Conservation (phyloP, 2,797 vertebrate species). For the Sus cebifrons region DNA sequence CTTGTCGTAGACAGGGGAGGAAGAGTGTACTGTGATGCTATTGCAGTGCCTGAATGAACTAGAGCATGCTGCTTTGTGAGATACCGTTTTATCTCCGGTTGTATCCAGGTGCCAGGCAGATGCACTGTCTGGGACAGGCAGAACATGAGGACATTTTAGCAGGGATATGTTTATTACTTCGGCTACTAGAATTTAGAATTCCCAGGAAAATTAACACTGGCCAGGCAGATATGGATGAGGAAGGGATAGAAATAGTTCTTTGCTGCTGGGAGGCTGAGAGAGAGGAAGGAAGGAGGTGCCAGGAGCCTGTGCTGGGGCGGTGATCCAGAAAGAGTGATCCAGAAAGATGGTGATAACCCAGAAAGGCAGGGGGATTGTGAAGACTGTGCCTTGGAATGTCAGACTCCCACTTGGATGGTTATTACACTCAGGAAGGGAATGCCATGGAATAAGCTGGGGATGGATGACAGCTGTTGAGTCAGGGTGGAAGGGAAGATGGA, state of each 20-base stretch:
- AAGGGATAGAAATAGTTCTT: constrained; percentile 18
- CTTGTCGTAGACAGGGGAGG: not conserved
- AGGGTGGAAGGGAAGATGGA: not conserved
- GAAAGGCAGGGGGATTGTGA: not conserved
- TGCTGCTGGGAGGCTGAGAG: not conserved
- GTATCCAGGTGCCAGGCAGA: constrained; percentile 45
- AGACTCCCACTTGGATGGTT: not conserved
- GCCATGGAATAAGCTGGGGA: not conserved
- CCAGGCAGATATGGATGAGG: constrained; percentile 29
- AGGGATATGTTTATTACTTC: constrained; percentile 64
- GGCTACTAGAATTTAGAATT: constrained; percentile 62
- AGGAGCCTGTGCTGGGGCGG: not conserved
- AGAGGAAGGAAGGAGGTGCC: not conserved
- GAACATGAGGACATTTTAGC: constrained; percentile 65
- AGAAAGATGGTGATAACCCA: not conserved
- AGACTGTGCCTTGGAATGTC: not conserved
- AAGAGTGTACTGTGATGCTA: not conserved
- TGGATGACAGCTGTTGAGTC: not conserved
- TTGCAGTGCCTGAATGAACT: not conserved
- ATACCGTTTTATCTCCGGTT: not conserved
- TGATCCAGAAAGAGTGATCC: not conserved
- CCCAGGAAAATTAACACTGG: constrained; percentile 52
- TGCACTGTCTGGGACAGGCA: not conserved
- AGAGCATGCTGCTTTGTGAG: not conserved
- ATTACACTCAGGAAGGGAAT: not conserved